phyloP scores from a whole-genome alignment of 1,140 invertebrate species.

The Dendroctonus ponderosae region DNA sequence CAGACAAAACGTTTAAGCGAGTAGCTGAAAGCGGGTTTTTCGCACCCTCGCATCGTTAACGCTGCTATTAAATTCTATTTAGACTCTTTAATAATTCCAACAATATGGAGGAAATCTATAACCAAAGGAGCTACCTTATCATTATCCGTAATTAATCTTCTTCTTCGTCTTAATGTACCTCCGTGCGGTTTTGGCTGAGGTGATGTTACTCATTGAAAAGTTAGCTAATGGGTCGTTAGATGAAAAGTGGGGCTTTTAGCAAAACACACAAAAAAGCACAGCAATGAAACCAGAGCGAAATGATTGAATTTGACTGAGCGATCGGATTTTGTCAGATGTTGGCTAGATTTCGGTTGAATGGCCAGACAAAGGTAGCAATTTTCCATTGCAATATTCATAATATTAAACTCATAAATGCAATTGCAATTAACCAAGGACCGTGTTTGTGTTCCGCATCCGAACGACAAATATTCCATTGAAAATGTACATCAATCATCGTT shows the following conservation, averaged over 20 bases:
- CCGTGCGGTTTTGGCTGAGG: conserved; percentile 3
- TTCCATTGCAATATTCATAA: no score
- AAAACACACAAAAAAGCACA: no score
- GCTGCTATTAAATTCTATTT: conserved; percentile 14
- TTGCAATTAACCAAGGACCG: conserved; percentile 9
- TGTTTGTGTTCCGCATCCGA: conserved; percentile 18
- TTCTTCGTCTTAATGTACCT: conserved; percentile 10
- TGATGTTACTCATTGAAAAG: background rate
- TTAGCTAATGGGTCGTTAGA: no score
- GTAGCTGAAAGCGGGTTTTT: conserved; percentile 1
- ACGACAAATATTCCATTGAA: conserved; percentile 24
- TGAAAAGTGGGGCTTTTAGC: no score
- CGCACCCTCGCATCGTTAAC: conserved; percentile 6
- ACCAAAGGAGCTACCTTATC: conserved; percentile 11
- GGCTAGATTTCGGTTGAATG: no score
- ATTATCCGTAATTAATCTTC: conserved; percentile 14
- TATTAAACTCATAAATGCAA: conserved; percentile 3
- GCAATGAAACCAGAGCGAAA: no score
- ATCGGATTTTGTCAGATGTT: no score
- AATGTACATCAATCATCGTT: conserved; percentile 28
- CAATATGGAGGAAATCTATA: conserved; percentile 13
- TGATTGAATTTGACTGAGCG: no score
- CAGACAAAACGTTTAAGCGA: background rate
- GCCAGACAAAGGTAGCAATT: no score
- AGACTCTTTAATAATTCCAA: conserved; percentile 10